Base-by-base conservation (phyloP, 2,888 invertebrate species). In the Clitarchus hookeri region DNA sequence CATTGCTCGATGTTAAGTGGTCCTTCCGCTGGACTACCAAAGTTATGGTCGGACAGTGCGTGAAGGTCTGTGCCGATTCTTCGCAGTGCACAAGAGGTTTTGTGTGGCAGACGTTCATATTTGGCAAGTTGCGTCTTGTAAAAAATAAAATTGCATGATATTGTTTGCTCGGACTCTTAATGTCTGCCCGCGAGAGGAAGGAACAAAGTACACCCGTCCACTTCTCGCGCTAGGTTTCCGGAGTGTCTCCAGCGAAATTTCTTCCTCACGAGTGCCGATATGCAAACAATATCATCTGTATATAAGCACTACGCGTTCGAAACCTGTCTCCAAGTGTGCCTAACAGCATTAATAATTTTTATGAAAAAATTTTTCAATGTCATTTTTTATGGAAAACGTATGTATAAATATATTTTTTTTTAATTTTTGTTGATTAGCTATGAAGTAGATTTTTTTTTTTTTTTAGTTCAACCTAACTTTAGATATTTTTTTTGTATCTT, bases 311-410 rank as follows among this genome's bases (percentile, higher is more conserved):
- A n/a, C 65, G 65, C 65, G 65, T 48, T 48, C 48, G 8, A 48
- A 16, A 48, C 48, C 48, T 48, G 48, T 48, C 48, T 48, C 16
- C 48, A 8, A 13, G 48, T 65, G 65, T 65, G 65, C 65, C 65
- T 65, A 65, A 65, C 65, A 65, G n/a, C 65, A 65, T 65, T 65
- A 65, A 65, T 65, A 65, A 48, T 23, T 53, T 53, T 53, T 53
- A 1, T 11, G 0, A 8, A 23, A 65, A 23, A 0, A 23, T 65
- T 65, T 65, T 65, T 4, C 8, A 65, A 65, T 65, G 16, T 53
- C 4, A 53, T 23, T 65, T 65, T 65, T 65, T 65, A n/a, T 65
- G n/a, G n/a, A 16, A n/a, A 16, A 65, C n/a, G n/a, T 65, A 12
- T 53, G 19, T 53, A 53, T 4, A 53, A 12, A 53, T 53, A 53